Evolutionary conservation across 2,113 vertebrate genomes (phyloP).

Genomic region (Cebus imitator): DNA sequence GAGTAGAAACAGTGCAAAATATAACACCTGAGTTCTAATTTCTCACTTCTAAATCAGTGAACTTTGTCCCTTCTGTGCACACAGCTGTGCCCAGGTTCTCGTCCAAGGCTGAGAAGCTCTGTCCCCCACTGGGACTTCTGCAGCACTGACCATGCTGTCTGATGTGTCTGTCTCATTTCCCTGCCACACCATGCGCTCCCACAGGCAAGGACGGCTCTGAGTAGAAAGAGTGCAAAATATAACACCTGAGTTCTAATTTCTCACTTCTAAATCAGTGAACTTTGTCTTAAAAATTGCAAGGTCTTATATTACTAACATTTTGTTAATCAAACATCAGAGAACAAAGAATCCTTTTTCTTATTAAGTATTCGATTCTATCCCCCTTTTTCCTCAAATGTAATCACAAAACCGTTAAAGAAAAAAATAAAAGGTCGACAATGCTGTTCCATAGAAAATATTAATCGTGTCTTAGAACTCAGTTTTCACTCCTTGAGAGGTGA

Average conservation of each 20-base stretch:
- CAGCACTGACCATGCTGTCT: fast-evolving
- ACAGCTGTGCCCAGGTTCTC: too few species aligned
- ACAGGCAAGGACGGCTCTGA: background rate
- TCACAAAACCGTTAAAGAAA: background rate
- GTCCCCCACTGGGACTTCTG: fast-evolving
- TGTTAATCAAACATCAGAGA: background rate
- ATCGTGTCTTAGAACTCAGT: fast-evolving
- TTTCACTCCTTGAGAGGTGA: fast-evolving
- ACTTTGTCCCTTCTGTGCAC: too few species aligned
- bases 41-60: background rate
- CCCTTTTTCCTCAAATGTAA: background rate
- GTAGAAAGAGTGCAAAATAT: fast-evolving
- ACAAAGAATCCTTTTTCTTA: background rate
- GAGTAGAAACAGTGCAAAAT: fast-evolving
- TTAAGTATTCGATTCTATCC: fast-evolving
- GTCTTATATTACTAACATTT: fast-evolving
- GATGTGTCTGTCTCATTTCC: too few species aligned
- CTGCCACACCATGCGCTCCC: fast-evolving
- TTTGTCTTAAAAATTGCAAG: fast-evolving
- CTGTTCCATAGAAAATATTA: fast-evolving
- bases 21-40: too few species aligned
- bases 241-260: background rate
- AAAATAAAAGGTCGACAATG: background rate
- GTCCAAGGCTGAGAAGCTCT: background rate
- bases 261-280: background rate